Conservation (phyloP, 2,113 vertebrate genomes). For the Excalfactoria chinensis region DNA sequence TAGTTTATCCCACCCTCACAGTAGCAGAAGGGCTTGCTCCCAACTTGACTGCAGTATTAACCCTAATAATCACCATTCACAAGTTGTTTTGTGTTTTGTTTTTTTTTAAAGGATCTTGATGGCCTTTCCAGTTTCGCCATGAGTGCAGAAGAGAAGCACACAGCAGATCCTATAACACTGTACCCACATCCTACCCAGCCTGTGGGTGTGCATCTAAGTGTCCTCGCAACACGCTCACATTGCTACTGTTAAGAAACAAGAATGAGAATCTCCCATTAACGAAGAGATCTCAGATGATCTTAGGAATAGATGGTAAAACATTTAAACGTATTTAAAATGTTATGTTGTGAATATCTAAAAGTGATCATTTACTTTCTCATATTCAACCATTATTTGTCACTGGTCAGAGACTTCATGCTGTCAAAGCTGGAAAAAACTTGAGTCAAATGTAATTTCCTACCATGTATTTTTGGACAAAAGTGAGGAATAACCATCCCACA, state of each 20-base stretch:
- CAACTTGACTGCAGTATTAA: neutral
- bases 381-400: neutral
- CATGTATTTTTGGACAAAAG: neutral
- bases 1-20: neutral
- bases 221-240: neutral
- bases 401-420: neutral
- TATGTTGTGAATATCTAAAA: neutral
- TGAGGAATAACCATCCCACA: neutral
- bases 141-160: neutral
- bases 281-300: neutral
- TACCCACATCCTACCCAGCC: neutral
- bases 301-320: neutral
- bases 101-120: neutral
- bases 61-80: neutral
- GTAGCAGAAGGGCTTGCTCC: neutral
- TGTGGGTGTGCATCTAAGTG: accelerated
- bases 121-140: accelerated
- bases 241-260: neutral
- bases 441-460: neutral
- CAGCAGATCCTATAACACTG: neutral
- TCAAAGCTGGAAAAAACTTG: neutral
- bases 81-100: neutral
- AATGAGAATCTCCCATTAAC: neutral
- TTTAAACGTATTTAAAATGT: neutral
- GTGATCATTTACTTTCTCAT: accelerated